These are phyloP conservation scores for Drosophila barbarae DNA, from an alignment of 2,888 invertebrate species.

Conservation along the genomic window DNA sequence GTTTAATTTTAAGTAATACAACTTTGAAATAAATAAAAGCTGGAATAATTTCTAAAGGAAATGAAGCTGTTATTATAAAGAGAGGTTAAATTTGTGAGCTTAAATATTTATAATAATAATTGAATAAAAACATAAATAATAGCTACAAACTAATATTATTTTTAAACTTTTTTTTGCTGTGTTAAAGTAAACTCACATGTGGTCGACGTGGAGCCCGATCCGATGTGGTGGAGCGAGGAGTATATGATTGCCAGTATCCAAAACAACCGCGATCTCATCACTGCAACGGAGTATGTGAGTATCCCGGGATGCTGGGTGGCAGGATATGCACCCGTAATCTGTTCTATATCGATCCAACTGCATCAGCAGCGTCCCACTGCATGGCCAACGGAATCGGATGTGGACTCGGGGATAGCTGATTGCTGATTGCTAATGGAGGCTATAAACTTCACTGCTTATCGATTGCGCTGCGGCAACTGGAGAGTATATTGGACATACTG, in stretches of 20 bases:
- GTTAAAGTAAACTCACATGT: constrained; percentile 67
- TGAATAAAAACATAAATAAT: too few species aligned
- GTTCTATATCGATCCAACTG: constrained; percentile 44
- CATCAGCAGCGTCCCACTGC: constrained; percentile 35
- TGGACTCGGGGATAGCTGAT: background rate
- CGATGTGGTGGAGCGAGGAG: constrained; percentile 76
- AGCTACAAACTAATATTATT: too few species aligned
- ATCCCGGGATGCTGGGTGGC: constrained; percentile 40
- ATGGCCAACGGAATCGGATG: constrained; percentile 13
- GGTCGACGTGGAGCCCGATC: constrained; percentile 75
- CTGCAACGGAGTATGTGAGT: constrained; percentile 51
- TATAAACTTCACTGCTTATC: constrained; percentile 23
- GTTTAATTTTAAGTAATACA: too few species aligned
- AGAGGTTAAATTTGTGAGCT: background rate
- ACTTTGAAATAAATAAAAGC: too few species aligned
- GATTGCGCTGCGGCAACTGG: constrained; percentile 19
- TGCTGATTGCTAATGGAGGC: background rate
- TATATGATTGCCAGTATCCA: constrained; percentile 79
- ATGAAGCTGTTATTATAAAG: background rate
- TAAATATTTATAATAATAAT: too few species aligned
- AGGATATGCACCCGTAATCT: constrained; percentile 61
- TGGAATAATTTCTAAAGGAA: background rate
- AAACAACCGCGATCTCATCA: constrained; percentile 78
- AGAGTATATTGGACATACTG: constrained; percentile 15
- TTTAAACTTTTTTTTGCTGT: too few species aligned